Evolutionary conservation across 2,113 vertebrate genomes (phyloP).

Genomic region (Myocastor coypus): DNA sequence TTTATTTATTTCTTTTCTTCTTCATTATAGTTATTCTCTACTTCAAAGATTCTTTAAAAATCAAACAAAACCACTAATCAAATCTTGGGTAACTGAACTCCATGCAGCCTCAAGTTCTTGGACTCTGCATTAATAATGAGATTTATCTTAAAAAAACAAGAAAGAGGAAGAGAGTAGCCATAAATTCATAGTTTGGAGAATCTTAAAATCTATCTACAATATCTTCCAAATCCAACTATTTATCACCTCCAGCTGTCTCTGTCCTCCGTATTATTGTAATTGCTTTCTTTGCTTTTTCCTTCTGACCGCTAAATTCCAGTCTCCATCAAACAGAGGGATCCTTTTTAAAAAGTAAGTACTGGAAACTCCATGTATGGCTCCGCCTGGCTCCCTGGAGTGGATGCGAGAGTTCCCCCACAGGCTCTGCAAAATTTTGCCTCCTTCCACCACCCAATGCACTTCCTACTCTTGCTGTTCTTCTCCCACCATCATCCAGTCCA

Average conservation of each 20-base stretch:
- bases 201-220: neutral
- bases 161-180: neutral
- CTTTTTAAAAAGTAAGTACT: neutral
- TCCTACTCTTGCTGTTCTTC: neutral
- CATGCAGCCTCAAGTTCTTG: neutral
- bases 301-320: neutral
- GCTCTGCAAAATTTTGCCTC: neutral
- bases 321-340: neutral
- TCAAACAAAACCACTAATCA: neutral
- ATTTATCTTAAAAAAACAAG: slow-evolving; percentile 19
- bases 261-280: neutral
- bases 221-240: neutral
- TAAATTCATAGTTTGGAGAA: neutral
- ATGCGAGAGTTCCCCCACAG: neutral
- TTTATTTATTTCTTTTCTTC: neutral
- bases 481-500: neutral
- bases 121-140: neutral
- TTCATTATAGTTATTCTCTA: neutral
- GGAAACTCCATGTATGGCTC: neutral
- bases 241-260: neutral
- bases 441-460: neutral
- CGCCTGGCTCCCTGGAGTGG: neutral
- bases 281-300: neutral
- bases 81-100: neutral
- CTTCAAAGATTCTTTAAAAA: slow-evolving; percentile 1